Evolutionary conservation across 2,113 vertebrate genomes (phyloP).

Genomic region (Pangasianodon hypophthalmus): DNA sequence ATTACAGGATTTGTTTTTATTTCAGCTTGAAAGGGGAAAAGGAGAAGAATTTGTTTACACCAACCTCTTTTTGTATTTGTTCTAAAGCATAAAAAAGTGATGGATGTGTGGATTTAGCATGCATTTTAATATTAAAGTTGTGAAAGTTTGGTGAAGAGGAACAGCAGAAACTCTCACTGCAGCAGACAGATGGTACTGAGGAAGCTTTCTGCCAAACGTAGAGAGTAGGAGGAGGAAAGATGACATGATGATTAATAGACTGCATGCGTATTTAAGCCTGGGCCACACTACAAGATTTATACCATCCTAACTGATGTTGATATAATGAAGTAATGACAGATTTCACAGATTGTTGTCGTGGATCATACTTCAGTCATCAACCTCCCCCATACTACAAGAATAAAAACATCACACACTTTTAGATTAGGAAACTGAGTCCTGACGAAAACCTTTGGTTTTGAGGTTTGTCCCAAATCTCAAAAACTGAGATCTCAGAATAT

Average conservation of each 20-base stretch:
- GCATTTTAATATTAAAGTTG: neutral
- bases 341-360: neutral
- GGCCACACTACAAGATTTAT: neutral
- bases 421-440: neutral
- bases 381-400: neutral
- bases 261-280: neutral
- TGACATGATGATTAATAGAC: slow-evolving; percentile 2
- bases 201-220: neutral
- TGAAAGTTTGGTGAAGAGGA: neutral
- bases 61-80: neutral
- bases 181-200: slow-evolving; percentile 13
- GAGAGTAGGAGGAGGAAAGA: neutral
- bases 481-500: neutral
- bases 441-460: too few relatives aligned
- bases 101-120: neutral
- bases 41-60: neutral
- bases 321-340: neutral
- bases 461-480: neutral
- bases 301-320: neutral
- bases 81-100: neutral
- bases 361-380: neutral
- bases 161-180: neutral
- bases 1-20: neutral
- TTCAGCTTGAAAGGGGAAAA: neutral
- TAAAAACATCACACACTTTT: neutral